Evolutionary conservation across 2,797 vertebrate species (phyloP).

Genomic region (Bovichtus variegatus): DNA sequence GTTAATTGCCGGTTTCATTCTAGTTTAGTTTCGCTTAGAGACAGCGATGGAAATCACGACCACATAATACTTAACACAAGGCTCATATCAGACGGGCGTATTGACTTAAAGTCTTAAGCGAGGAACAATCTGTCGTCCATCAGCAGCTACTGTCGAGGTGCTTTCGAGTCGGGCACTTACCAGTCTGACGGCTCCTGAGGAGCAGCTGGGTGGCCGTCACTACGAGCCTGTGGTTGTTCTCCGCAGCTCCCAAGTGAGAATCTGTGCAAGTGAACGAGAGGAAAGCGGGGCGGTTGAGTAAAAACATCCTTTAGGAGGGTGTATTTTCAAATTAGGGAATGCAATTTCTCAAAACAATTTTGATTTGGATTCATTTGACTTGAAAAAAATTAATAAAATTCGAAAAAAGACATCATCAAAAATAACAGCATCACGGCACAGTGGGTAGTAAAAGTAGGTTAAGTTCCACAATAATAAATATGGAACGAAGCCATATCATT

Average conservation of each 20-base stretch:
- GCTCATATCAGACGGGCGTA: background rate
- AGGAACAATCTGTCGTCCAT: conserved; percentile 23
- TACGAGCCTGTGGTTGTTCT: conserved; percentile 50
- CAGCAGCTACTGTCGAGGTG: conserved; percentile 40
- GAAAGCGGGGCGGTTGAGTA: background rate
- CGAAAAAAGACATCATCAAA: too few species aligned
- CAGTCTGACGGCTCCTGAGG: conserved; percentile 30
- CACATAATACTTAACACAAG: conserved; percentile 26
- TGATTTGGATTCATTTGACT: conserved; percentile 43
- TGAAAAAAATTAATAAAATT: conserved; percentile 27
- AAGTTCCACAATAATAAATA: conserved; percentile 51
- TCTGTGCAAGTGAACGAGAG: conserved; percentile 23
- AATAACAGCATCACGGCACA: conserved; percentile 24
- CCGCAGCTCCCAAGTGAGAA: conserved; percentile 45
- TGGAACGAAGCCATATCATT: conserved; percentile 66
- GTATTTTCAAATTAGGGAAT: background rate
- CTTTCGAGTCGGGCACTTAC: conserved; percentile 44
- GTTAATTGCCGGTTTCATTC: background rate
- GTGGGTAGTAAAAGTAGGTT: conserved; percentile 49
- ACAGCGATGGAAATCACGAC: background rate
- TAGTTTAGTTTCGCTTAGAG: background rate
- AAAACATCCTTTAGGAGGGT: conserved; percentile 1
- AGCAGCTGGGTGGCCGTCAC: conserved; percentile 46
- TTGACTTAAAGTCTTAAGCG: conserved; percentile 23
- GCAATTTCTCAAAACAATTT: conserved; percentile 28